Percentiles rank a stretch among this genome's conserved stretches.
These are phyloP conservation scores for Drosophila takahashii DNA, from an alignment of 1,140 invertebrate species.

Conservation along the genomic window DNA sequence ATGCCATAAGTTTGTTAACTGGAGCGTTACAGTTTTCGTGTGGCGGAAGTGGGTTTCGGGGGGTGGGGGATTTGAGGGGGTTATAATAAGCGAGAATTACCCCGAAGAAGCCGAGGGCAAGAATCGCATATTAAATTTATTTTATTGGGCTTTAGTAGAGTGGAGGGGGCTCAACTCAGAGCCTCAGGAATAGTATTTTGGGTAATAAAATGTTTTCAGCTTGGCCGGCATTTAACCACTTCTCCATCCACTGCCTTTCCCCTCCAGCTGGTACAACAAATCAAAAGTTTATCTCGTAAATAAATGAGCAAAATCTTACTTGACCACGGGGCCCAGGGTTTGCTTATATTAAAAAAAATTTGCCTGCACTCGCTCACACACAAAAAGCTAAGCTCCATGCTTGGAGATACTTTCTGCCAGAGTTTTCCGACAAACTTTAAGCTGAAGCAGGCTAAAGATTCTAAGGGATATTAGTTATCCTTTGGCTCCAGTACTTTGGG, in stretches of 20 bases:
- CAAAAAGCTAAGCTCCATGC: constrained; percentile 3
- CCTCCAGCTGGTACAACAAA: constrained; percentile 59
- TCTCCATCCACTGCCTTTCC: background rate
- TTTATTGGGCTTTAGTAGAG: constrained; percentile 41
- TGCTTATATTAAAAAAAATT: constrained; percentile 39
- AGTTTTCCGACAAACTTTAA: constrained; percentile 21
- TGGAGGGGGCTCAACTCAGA: background rate
- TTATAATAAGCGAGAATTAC: constrained; percentile 57
- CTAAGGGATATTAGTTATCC: constrained; percentile 36
- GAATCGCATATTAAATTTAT: constrained; percentile 64
- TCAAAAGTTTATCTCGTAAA: constrained; percentile 81
- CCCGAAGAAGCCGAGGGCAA: constrained; percentile 54
- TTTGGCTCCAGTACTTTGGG: constrained; percentile 37
- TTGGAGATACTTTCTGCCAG: constrained; percentile 6
- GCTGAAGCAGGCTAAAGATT: constrained; percentile 23
- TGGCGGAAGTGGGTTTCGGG: constrained; percentile 16
- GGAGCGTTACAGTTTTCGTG: constrained; percentile 62
- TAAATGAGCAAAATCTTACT: constrained; percentile 68
- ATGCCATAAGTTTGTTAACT: constrained; percentile 68
- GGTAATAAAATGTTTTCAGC: constrained; percentile 63
- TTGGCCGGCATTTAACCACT: constrained; percentile 8
- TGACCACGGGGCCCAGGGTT: constrained; percentile 36
- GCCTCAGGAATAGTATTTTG: constrained; percentile 66
- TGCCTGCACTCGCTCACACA: constrained; percentile 1
- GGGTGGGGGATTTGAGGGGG: background rate